Conservation (phyloP, 2,797 vertebrate species). For the Buphagus erythrorhynchus region DNA sequence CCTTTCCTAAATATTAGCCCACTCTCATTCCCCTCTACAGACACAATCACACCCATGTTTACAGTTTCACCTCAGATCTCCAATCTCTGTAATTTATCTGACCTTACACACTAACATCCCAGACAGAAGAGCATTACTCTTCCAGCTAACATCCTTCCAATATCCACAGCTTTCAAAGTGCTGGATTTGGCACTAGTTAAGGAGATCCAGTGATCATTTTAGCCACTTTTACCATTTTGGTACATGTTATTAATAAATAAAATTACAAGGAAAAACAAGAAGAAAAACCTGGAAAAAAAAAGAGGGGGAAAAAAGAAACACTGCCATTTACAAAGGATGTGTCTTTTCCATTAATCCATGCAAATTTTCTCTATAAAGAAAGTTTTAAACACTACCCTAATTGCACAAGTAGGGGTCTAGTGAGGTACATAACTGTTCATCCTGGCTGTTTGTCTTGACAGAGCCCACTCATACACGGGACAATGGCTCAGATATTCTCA, state of each 20-base stretch:
- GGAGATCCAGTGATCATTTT: not conserved
- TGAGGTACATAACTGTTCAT: not conserved
- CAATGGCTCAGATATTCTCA: not conserved
- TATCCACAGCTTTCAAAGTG: not conserved
- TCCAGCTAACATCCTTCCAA: not conserved
- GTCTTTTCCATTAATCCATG: not conserved
- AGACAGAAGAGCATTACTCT: not conserved
- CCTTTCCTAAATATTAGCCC: not conserved
- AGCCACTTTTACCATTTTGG: not conserved
- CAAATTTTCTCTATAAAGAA: not conserved
- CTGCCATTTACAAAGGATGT: not conserved
- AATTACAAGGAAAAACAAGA: fast-evolving
- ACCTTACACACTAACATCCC: not conserved
- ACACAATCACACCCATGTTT: not conserved
- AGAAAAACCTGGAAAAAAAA: fast-evolving
- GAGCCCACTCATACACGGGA: fast-evolving
- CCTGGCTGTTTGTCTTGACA: not conserved
- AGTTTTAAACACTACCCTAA: not conserved
- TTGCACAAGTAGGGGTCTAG: not conserved
- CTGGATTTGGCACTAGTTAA: not conserved
- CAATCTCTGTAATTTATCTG: not conserved
- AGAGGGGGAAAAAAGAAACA: fast-evolving
- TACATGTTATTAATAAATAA: not conserved
- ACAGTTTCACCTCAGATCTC: not conserved
- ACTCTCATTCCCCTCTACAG: not conserved